A percentile compares a stretch with the other conserved stretches of the same genome.
Evolutionary conservation across 1,140 invertebrate species (phyloP).

Genomic region (Hycleus cichorii): DNA sequence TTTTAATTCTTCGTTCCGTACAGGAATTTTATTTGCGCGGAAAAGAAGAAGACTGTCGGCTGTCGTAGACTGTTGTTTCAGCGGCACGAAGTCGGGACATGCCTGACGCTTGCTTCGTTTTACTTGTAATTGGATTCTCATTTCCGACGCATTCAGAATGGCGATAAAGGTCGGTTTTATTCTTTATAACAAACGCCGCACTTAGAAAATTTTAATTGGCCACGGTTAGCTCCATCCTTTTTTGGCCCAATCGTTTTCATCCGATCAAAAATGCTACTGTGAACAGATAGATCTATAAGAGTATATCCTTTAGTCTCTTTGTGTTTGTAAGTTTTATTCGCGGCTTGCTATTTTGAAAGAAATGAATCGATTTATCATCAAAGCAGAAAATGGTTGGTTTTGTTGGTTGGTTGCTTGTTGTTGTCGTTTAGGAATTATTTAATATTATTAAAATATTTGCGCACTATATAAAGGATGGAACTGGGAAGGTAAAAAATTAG

Average conservation of each 20-base stretch:
- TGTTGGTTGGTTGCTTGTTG: too few relatives aligned
- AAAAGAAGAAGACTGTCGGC: conserved; percentile 26
- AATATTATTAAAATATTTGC: conserved; percentile 39
- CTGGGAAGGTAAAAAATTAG: conserved; percentile 19
- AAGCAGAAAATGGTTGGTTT: conserved; percentile 20
- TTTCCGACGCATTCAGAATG: conserved; percentile 39
- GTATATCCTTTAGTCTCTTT: neutral
- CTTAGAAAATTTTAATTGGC: conserved; percentile 41
- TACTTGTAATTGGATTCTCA: conserved; percentile 39
- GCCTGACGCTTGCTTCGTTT: conserved; percentile 34
- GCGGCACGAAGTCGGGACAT: conserved; percentile 34
- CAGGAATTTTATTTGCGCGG: neutral
- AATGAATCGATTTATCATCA: conserved; percentile 23
- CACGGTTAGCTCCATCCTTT: conserved; percentile 27
- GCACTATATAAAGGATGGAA: neutral
- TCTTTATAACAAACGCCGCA: conserved; percentile 35
- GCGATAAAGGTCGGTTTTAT: conserved; percentile 36
- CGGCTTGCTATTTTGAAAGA: neutral
- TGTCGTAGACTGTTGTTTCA: conserved; percentile 19
- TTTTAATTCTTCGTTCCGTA: neutral
- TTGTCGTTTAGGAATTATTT: conserved; percentile 28
- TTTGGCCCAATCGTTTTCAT: conserved; percentile 20
- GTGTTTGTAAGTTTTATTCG: neutral
- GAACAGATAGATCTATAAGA: neutral
- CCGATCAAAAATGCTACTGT: neutral